Evolutionary conservation across 2,797 vertebrate species (phyloP).

Genomic region (Sebastolobus altivelis): DNA sequence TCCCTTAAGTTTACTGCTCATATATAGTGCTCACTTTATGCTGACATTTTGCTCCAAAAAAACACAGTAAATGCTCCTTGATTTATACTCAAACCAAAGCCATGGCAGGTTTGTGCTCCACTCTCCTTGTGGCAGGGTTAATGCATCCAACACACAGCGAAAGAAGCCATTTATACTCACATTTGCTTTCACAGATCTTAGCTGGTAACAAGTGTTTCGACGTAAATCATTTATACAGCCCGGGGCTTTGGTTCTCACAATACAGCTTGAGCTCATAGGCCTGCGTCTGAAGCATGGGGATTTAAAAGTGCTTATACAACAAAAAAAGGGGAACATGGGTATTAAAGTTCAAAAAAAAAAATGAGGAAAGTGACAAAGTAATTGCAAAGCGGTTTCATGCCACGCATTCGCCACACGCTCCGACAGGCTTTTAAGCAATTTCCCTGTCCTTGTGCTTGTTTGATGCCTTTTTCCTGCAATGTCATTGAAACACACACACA

Average conservation of each 20-base stretch:
- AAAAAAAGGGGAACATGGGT: conserved; percentile 22
- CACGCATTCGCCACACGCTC: conserved; percentile 35
- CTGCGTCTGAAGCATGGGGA: conserved; percentile 12
- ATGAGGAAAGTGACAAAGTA: conserved; percentile 52
- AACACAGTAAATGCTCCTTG: not conserved
- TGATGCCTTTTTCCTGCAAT: conserved; percentile 52
- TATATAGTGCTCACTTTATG: not conserved
- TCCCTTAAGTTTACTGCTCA: not conserved
- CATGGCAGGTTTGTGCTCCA: not conserved
- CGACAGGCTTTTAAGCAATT: conserved; percentile 64
- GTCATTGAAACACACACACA: conserved; percentile 40
- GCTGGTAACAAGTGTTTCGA: not conserved
- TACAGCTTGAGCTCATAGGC: not conserved
- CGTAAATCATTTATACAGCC: conserved; percentile 44
- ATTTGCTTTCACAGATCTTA: conserved; percentile 30
- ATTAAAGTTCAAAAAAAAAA: conserved; percentile 40
- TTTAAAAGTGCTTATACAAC: conserved; percentile 48
- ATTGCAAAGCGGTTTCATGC: conserved; percentile 39
- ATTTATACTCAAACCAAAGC: conserved; percentile 4
- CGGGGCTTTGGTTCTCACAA: not conserved
- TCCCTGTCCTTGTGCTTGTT: conserved; percentile 63
- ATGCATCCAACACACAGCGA: conserved; percentile 12
- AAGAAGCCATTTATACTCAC: not conserved
- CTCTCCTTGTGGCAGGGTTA: conserved; percentile 12
- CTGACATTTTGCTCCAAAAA: conserved; percentile 2